These are phyloP conservation scores for Psammodynastes pulverulentus DNA, from an alignment of 2,113 vertebrate species.

Conservation along the genomic window DNA sequence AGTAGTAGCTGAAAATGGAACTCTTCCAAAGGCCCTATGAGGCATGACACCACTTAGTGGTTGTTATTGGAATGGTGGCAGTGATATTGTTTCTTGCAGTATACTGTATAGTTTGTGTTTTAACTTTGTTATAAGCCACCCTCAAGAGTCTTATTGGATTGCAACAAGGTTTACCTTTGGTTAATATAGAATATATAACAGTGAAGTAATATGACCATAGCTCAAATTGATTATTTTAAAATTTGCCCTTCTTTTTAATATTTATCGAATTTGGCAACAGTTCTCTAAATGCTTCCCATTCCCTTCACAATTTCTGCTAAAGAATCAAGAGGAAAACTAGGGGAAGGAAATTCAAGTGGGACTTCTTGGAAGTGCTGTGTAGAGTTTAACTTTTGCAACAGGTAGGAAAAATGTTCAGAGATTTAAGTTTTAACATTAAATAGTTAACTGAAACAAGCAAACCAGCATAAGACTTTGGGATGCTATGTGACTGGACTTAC, in stretches of 20 bases:
- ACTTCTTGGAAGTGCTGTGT: conserved; percentile 40
- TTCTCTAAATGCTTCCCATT: background rate
- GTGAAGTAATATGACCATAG: background rate
- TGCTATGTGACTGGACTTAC: conserved; percentile 29
- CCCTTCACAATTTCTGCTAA: conserved; percentile 4
- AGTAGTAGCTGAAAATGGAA: background rate
- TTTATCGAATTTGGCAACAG: background rate
- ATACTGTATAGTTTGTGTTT: background rate
- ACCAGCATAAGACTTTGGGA: conserved; percentile 46
- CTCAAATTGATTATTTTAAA: background rate
- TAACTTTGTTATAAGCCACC: background rate
- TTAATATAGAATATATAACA: background rate
- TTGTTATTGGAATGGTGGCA: background rate
- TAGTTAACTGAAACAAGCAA: conserved; percentile 36
- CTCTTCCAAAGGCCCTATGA: background rate
- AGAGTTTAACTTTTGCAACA: conserved; percentile 28
- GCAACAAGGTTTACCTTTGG: background rate
- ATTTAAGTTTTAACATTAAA: conserved; percentile 52
- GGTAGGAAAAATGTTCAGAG: conserved; percentile 41
- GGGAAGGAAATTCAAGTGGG: conserved; percentile 36
- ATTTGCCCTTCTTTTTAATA: background rate
- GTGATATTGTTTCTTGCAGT: background rate
- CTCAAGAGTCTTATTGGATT: background rate
- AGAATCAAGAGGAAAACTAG: background rate
- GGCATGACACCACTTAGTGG: background rate